Evolutionary conservation across 2,797 vertebrate genomes (phyloP).

Genomic region (Erithacus rubecula): DNA sequence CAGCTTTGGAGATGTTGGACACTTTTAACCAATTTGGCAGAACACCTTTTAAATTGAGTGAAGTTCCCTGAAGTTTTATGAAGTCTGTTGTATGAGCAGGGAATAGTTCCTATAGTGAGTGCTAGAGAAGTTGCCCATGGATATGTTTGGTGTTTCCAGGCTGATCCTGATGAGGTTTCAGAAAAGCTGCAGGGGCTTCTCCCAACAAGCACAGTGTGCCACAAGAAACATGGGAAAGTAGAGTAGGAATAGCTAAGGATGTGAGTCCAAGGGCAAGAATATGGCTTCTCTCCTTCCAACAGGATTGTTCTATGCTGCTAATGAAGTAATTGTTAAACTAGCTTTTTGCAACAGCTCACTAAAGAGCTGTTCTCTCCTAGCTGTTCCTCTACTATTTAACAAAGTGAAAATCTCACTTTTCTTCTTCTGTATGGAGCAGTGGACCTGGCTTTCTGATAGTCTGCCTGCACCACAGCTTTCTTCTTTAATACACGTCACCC

Average conservation of each 20-base stretch:
- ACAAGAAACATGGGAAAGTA: neutral
- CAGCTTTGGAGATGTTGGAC: neutral
- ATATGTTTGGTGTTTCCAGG: neutral
- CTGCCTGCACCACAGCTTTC: neutral
- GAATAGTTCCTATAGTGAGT: neutral
- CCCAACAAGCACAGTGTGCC: neutral
- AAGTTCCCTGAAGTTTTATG: neutral
- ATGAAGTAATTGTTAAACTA: neutral
- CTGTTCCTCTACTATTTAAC: neutral
- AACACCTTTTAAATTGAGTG: neutral
- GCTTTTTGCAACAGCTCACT: neutral
- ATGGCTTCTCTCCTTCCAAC: neutral
- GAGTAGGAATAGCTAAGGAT: neutral
- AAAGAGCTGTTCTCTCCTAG: neutral
- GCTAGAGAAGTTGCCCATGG: neutral
- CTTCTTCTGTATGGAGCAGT: neutral
- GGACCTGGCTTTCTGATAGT: neutral
- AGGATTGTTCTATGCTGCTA: neutral
- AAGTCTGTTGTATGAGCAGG: accelerated
- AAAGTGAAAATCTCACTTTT: neutral
- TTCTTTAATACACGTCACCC: accelerated
- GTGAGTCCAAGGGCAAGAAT: neutral
- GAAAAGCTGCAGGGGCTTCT: neutral
- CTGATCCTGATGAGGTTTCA: neutral
- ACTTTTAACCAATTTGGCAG: neutral